Base-by-base conservation (phyloP, 64 coral and sea anemone genomes). In the Montipora efflorescens region DNA sequence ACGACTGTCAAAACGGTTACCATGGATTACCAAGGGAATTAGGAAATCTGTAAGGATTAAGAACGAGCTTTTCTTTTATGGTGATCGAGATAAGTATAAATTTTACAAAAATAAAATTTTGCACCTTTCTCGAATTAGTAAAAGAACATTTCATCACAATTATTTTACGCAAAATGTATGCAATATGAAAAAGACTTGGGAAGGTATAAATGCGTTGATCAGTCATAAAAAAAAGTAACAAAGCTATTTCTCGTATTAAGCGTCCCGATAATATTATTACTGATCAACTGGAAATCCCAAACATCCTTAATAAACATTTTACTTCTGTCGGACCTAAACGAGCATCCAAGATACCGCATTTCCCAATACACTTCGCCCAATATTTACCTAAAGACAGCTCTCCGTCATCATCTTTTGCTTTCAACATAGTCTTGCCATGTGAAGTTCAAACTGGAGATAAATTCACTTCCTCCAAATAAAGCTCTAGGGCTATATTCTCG, bases 401-500 rank as follows among this genome's bases (percentile, higher is more conserved):
- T 23, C 23, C 23, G n/a, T 69, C 67, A 69, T 18, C 67, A 69
- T 69, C 6, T 69, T 69, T 69, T 69, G 67, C 67, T 15, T 69
- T 69, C 18, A 69, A 69, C 67, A 53, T 53, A 69, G 67, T 69
- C 67, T 69, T 69, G 67, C 18, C 67, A 5, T 69, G 67, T 69
- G 67, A 69, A 69, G 67, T 20, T 69, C 3, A 69, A 69, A 2
- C 67, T 15, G 23, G 67, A 69, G 7, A 69, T 69, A 69, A 69
- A 69, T 69, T 69, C 67, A 69, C 67, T 69, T 69, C 67, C 67
- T 69, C 67, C 67, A 9, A 69, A 69, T 69, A 69, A 69, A 69
- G n/a, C 18, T 69, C 67, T 69, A 20, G 67, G 67, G 18, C 67
- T 18, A 69, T 18, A 69, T 2, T 69, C 67, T 2, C 18, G 67